Evolutionary conservation across 2,888 invertebrate species (phyloP).

Genomic region (Cerastis rubricosa): DNA sequence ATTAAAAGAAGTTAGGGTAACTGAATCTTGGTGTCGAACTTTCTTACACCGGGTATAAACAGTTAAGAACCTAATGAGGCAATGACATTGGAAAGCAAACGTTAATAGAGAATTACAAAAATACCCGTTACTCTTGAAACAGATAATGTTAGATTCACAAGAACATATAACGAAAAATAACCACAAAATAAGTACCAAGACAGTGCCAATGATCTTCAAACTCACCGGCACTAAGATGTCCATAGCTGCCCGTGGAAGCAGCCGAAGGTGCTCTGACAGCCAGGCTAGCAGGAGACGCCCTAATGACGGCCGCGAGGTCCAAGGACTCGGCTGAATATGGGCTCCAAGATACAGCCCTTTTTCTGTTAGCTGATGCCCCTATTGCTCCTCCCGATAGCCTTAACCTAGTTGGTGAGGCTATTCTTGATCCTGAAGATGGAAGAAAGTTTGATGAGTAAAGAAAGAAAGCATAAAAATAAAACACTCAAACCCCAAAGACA

Average conservation of each 20-base stretch:
- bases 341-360: slow-evolving; percentile 98
- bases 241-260: slow-evolving; percentile 96
- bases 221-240: slow-evolving; percentile 97
- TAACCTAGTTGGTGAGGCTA: slow-evolving; percentile 87
- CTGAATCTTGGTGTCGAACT: not conserved
- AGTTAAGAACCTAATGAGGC: not conserved
- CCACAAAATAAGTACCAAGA: slow-evolving; percentile 58
- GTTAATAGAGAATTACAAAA: not conserved
- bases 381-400: slow-evolving; percentile 87
- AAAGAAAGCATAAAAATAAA: not conserved
- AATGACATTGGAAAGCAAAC: not conserved
- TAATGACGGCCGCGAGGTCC: slow-evolving; percentile 98
- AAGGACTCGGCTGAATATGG: slow-evolving; percentile 97
- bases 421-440: slow-evolving; percentile 84
- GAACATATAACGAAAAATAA: slow-evolving; percentile 31
- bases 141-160: slow-evolving; percentile 16
- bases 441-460: not conserved
- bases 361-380: slow-evolving; percentile 93
- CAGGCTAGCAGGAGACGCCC: slow-evolving; percentile 98
- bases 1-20: not conserved
- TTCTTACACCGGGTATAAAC: not conserved
- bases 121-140: not conserved
- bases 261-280: slow-evolving; percentile 97
- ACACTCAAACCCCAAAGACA: not conserved
- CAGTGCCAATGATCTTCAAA: slow-evolving; percentile 54